A percentile compares a stretch with the other conserved stretches of the same genome.
Conservation (phyloP, 2,113 vertebrate species). For the Australoheros scitulus region DNA sequence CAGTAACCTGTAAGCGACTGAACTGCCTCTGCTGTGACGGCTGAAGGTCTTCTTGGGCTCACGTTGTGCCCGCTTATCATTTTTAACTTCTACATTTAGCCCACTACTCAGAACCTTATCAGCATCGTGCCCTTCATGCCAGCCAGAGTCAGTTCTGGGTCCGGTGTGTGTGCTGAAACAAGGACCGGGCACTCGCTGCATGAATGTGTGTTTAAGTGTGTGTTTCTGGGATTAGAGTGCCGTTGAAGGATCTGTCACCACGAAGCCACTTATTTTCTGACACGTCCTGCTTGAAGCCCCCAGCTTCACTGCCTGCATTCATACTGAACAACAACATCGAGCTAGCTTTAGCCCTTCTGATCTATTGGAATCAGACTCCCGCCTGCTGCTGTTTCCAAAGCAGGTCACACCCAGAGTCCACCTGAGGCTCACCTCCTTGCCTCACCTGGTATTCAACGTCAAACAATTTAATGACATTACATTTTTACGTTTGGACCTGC, state of each 20-base stretch:
- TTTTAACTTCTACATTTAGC: conserved; percentile 66
- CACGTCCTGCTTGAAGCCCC: too few relatives aligned
- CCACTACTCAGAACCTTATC: conserved; percentile 65
- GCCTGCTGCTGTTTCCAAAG: too few relatives aligned
- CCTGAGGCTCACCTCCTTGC: neutral
- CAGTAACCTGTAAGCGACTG: too few relatives aligned
- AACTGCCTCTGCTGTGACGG: neutral
- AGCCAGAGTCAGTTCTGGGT: neutral
- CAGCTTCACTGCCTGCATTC: too few relatives aligned
- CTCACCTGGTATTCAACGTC: neutral
- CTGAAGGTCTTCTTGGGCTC: neutral
- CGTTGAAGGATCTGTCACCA: neutral
- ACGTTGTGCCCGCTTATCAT: conserved; percentile 54
- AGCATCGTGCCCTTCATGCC: conserved; percentile 14
- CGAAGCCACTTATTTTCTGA: too few relatives aligned
- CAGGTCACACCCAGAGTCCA: neutral
- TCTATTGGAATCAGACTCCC: too few relatives aligned
- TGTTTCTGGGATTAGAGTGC: conserved; percentile 3
- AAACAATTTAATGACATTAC: neutral
- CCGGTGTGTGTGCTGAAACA: neutral
- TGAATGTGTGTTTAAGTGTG: neutral
- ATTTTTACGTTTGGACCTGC: neutral
- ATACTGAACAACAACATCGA: too few relatives aligned
- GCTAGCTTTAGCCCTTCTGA: too few relatives aligned
- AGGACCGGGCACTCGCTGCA: neutral